Base-by-base conservation (phyloP, 2,113 vertebrate species). In the Pluvialis apricaria region DNA sequence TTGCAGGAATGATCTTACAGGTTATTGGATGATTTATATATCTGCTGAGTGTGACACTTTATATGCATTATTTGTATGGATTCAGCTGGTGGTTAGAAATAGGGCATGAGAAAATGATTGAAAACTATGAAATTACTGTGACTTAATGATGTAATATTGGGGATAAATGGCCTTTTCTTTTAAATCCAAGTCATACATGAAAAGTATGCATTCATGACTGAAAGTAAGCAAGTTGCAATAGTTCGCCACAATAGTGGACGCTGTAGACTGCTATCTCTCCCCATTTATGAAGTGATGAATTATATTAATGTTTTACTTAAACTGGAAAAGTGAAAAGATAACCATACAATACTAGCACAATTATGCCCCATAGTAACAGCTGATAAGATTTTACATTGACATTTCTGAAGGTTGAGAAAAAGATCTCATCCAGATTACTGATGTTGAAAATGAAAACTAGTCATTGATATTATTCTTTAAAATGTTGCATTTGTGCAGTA, bases 261-360 rank as follows among this genome's bases (percentile, higher is more conserved):
- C 49, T 52, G 9, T 21, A 68, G 12, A 15, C 38, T 65, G 44
- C 6, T 64, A 0, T 38, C 15, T 82, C 8, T 62, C 4, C 13
- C 25, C 16, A 57, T 13, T 25, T 57, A 68, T 6, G 36, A 81
- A 77, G 14, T 45, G 8, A 6, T 54, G 28, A 77, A 71, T 71
- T 71, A 52, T 24, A 75, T 61, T 16, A 47, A n/a, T 22, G 11
- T 25, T 78, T 76, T 42, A 38, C 6, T 70, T 58, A 3, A 32
- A 54, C 9, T 17, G 7, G n/a, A 45, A 36, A 69, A 86, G 2
- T 10, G 7, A 36, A 85, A 72, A 80, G 38, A 32, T 11, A 15
- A 34, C 2, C 21, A 5, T 49, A 54, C 49, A 26, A 21, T 66
- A n/a, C 15, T 51, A n/a, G 24, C 12, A 32, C 0, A 0, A 60